Conservation (phyloP, 2,113 vertebrate species). For the Melanerpes aurifrons region DNA sequence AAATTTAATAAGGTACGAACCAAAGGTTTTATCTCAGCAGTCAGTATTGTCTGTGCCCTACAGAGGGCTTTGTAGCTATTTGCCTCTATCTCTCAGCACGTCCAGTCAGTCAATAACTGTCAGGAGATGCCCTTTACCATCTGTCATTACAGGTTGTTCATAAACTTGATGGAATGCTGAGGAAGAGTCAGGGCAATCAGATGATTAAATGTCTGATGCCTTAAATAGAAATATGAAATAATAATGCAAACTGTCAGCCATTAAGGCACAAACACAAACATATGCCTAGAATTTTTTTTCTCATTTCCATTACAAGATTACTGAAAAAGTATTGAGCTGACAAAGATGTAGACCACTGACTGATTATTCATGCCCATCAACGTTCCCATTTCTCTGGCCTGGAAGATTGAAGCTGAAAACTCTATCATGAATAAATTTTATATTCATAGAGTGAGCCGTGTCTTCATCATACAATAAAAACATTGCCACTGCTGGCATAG, state of each 20-base stretch:
- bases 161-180: background rate
- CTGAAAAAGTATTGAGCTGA: constrained; percentile 11
- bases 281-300: background rate
- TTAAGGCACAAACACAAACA: background rate
- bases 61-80: background rate
- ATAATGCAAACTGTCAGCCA: background rate
- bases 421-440: background rate
- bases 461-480: background rate
- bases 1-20: background rate
- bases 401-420: background rate
- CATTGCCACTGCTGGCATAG: background rate
- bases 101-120: background rate
- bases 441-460: background rate
- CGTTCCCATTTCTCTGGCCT: background rate
- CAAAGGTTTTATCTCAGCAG: background rate
- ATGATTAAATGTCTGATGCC: background rate
- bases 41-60: background rate
- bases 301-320: background rate
- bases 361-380: constrained; percentile 30
- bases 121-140: background rate
- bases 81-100: background rate
- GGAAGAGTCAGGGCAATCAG: background rate
- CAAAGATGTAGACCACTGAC: background rate
- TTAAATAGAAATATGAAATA: constrained; percentile 10
- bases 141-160: constrained; percentile 25